Percentiles rank a stretch among this genome's conserved stretches.
Conservation (phyloP, 1,140 invertebrate species). For the Trichonephila clavipes region DNA sequence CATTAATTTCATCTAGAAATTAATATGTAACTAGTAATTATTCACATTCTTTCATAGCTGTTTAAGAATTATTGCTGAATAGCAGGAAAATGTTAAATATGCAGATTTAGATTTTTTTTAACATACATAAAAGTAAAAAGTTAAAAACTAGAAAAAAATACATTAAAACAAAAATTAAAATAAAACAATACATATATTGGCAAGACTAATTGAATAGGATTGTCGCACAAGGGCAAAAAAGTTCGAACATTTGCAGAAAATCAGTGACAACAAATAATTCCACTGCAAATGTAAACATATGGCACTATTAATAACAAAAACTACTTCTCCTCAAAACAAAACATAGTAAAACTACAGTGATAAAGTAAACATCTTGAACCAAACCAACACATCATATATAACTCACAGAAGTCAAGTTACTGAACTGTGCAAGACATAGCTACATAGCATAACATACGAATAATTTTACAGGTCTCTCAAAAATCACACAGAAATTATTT, state of each 20-base stretch:
- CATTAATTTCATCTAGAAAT: too few species aligned
- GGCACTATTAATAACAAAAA: slow-evolving; percentile 1
- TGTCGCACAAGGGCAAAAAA: background rate
- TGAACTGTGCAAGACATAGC: background rate
- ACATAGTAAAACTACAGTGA: slow-evolving; percentile 8
- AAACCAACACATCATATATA: background rate
- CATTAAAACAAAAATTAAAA: background rate
- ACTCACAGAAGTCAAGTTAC: background rate
- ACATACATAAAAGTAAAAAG: too few species aligned
- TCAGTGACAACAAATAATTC: background rate
- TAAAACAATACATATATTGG: background rate
- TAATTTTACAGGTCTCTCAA: background rate
- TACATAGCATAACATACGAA: background rate
- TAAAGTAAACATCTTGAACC: background rate
- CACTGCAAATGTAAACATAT: background rate
- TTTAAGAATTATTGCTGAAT: too few species aligned
- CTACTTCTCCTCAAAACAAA: background rate
- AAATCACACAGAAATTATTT: background rate
- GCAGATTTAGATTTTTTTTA: too few species aligned
- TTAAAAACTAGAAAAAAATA: too few species aligned
- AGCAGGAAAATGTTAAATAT: too few species aligned
- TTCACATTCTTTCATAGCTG: too few species aligned
- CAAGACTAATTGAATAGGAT: background rate
- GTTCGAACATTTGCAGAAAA: background rate
- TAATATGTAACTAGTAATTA: too few species aligned